Evolutionary conservation across 2,888 invertebrate species (phyloP), one percentile per base, ranked within the genome.

Genomic region (Cheilosia pagana): DNA sequence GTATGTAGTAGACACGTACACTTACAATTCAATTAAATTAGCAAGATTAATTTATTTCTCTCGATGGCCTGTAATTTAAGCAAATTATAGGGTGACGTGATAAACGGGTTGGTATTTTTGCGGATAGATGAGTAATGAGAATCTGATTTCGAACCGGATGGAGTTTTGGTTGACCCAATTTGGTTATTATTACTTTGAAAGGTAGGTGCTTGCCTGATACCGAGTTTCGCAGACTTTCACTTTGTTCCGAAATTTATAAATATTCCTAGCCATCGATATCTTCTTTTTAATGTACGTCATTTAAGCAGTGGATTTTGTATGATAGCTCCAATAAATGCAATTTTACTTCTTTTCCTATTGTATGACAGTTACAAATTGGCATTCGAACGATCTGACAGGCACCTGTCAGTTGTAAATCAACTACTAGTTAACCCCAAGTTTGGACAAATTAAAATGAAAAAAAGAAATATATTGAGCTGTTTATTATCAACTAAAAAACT

Each of bases 71-170:
- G 39, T 14, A 41, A 53, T 35, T 50, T 19, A n/a, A 25, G 39
- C 35, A 39, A 62, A 45, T 25, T 41, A 19, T 53, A 28, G 12
- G 23, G 12, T 52, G 25, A 12, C 25, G 16, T 25, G 23, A 53
- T 43, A 43, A 67, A 53, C 67, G 41, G 41, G 41, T 67, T 53
- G 25, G 21, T 52, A n/a, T 50, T 7, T 39, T 65, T 31, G 10
- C 16, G 19, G n/a, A 3, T n/a, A 39, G 16, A 25, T 52, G 65
- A 65, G 39, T 25, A 65, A 65, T 39, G 23, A 16, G 39, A 65
- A 65, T 12, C 10, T 25, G 39, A 12, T 35, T n/a, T 25, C 39
- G 25, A 19, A 23, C 10, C 1, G 12, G n/a, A 63, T 39, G 21
- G 21, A 45, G 31, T 35, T 12, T 8, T 3, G 2, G 2, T 12